Base-by-base conservation (phyloP, 64 coral and sea anemone species). In the Stylophora pistillata region DNA sequence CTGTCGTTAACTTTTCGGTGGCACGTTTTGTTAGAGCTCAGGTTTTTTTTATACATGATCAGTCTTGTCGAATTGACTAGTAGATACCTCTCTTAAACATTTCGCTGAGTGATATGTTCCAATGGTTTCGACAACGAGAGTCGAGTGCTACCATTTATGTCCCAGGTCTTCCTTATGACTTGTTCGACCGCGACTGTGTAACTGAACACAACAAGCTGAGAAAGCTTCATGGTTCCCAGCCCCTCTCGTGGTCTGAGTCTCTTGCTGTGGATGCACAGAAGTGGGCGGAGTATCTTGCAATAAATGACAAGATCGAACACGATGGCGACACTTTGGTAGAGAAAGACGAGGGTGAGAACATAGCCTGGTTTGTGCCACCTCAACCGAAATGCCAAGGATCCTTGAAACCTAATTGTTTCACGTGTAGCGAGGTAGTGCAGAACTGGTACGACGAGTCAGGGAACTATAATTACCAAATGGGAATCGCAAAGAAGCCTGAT, bases 261-360 rank as follows among this genome's bases (percentile, higher is more conserved):
- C 83, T 92, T 4, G 90, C 90, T 7, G 90, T 65, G 15, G 83
- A 92, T 13, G 90, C 90, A 20, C 90, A 79, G 73, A 58, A 30
- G 53, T 92, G 90, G 90, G 90, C 90, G 11, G 90, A 92, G 9
- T 86, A 92, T 53, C 90, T 92, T 31, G 90, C 90, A 37, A 77
- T 86, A 61, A 92, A 92, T 21, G 90, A 92, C 62, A 87, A 78
- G 37, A 92, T 92, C 60, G 47, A 78, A 23, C 90, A 92, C 23
- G 90, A 92, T 68, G 58, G 58, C 15, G 61, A 79, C 4, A 92
- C 74, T 71, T 86, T 92, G 58, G 53, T 65, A 13, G 37, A 85
- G 58, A 72, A 68, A n/a, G 69, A 92, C 74, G 74, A 92, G 61
- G 90, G 90, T 41, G 90, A 92, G 58, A 92, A 79, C 47, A 72